Evolutionary conservation across 2,797 vertebrate species (phyloP).

Genomic region (Tympanoctomys barrerae): DNA sequence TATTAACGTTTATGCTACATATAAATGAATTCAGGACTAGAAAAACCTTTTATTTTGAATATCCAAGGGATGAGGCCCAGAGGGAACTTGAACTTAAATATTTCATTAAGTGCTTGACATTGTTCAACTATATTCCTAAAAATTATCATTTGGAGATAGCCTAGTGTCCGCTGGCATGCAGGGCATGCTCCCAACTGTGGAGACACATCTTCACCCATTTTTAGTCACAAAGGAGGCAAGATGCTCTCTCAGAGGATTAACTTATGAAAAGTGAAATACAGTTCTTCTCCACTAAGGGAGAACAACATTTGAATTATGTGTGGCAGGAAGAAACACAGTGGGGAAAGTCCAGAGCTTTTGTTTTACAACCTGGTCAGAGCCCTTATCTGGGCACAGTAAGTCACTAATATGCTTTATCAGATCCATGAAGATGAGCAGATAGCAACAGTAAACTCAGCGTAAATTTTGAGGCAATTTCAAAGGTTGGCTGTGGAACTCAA

Average conservation of each 20-base stretch:
- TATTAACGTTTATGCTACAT: neutral
- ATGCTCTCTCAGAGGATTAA: neutral
- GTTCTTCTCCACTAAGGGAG: neutral
- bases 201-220: neutral
- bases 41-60: slow-evolving; percentile 46
- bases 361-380: neutral
- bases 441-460: neutral
- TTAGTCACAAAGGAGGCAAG: neutral
- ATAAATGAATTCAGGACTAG: slow-evolving; percentile 7
- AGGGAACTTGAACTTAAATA: neutral
- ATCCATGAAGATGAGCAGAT: neutral
- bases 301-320: neutral
- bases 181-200: neutral
- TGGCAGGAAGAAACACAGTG: neutral
- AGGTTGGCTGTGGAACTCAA: neutral
- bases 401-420: neutral
- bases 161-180: neutral
- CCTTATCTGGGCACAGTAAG: neutral
- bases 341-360: neutral
- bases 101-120: neutral
- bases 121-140: neutral
- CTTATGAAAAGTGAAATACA: neutral
- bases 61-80: neutral
- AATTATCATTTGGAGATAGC: neutral
- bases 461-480: neutral